Percentiles rank a stretch among this genome's conserved stretches.
These are phyloP conservation scores for Nannoperca australis DNA, from an alignment of 2,797 vertebrate genomes.

Conservation along the genomic window DNA sequence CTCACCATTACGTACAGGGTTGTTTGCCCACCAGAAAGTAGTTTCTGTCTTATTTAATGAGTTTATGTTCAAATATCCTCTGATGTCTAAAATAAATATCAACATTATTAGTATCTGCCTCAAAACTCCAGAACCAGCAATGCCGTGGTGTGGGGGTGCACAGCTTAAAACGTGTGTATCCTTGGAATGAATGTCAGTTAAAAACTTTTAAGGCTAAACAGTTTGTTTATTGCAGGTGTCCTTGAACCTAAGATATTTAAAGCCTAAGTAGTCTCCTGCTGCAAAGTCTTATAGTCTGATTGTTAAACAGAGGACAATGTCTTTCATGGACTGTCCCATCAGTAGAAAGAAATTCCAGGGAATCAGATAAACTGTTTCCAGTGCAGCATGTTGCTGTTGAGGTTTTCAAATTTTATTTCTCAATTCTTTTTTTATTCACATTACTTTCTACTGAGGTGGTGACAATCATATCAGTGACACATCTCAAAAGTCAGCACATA, in stretches of 20 bases:
- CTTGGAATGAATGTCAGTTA: background rate
- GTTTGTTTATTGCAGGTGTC: background rate
- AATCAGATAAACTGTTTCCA: background rate
- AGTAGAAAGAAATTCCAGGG: background rate
- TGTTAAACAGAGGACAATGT: background rate
- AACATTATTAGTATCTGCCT: background rate
- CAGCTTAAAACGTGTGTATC: background rate
- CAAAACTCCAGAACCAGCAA: rapidly evolving
- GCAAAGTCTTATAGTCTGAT: background rate
- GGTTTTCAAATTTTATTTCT: too few relatives aligned
- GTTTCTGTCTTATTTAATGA: background rate
- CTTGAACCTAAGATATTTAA: background rate
- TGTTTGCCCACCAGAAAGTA: background rate
- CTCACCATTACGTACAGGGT: background rate
- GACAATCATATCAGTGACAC: background rate
- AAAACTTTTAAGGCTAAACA: background rate
- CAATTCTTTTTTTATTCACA: background rate
- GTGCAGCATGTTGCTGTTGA: background rate
- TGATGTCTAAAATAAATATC: background rate
- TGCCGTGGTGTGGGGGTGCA: background rate
- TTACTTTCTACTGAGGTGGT: background rate
- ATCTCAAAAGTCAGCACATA: background rate
- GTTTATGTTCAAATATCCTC: background rate
- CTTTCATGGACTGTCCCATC: background rate
- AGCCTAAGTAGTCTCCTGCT: too few relatives aligned